phyloP scores from a whole-genome alignment of 92 coral and sea anemone genomes.

The Nematostella vectensis region DNA sequence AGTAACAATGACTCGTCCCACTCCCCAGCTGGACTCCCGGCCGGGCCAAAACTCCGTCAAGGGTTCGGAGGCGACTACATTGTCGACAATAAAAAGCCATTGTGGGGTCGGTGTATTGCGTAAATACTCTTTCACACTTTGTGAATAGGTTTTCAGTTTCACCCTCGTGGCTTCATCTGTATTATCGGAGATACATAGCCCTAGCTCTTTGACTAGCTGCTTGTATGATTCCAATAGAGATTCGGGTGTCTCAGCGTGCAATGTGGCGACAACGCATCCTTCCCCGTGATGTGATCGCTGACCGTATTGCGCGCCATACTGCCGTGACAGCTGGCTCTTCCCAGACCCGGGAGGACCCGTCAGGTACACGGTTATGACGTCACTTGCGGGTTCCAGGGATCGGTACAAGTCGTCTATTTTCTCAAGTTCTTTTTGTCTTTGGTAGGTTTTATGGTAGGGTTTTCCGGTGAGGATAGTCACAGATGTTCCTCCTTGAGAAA shows the following conservation, averaged over 20 bases:
- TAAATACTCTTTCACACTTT: slow-evolving; percentile 27
- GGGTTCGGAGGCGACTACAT: slow-evolving; percentile 44
- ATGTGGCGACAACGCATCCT: slow-evolving; percentile 47
- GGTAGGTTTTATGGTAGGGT: slow-evolving; percentile 70
- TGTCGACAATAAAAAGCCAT: slow-evolving; percentile 79
- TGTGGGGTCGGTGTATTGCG: slow-evolving; percentile 7
- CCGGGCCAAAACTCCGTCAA: slow-evolving; percentile 65
- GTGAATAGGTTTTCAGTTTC: slow-evolving; percentile 25
- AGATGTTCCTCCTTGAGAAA: slow-evolving; percentile 13
- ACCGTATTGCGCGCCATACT: slow-evolving; percentile 50
- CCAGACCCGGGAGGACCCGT: slow-evolving; percentile 97
- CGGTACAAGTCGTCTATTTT: slow-evolving; percentile 27
- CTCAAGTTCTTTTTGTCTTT: slow-evolving; percentile 50
- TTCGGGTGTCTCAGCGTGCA: slow-evolving; percentile 54
- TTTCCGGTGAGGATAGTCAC: slow-evolving; percentile 55
- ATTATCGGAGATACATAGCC: slow-evolving; percentile 9
- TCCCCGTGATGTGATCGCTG: slow-evolving; percentile 4
- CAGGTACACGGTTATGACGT: slow-evolving; percentile 56
- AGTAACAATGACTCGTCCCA: slow-evolving; percentile 66
- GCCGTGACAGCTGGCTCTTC: slow-evolving; percentile 74
- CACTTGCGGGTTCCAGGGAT: slow-evolving; percentile 12
- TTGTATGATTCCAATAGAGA: slow-evolving; percentile 57
- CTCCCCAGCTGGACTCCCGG: slow-evolving; percentile 78
- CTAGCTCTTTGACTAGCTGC: slow-evolving; percentile 32
- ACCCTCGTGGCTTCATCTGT: slow-evolving; percentile 8